A percentile compares a stretch with the other conserved stretches of the same genome.
phyloP scores from a whole-genome alignment of 2,888 invertebrate genomes.

The Campoletis raptor region DNA sequence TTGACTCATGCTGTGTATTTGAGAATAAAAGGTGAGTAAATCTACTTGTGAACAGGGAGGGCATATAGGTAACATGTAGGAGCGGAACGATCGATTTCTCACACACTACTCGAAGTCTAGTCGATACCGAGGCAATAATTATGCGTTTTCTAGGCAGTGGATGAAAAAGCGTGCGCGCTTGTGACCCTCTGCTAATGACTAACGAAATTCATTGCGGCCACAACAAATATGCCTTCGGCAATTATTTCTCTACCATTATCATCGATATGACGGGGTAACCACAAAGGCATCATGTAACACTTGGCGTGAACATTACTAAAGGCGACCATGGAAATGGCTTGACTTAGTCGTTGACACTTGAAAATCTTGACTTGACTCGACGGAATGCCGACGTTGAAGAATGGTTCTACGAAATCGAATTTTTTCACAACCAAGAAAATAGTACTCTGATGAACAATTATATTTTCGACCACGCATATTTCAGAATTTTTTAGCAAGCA shows the following conservation, averaged over 20 bases:
- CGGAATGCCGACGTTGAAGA: constrained; percentile 28
- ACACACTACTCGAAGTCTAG: too few species aligned
- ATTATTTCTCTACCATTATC: constrained; percentile 7
- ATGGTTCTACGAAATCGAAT: constrained; percentile 15
- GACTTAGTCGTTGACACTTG: constrained; percentile 3
- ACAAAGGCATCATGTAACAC: constrained; percentile 27
- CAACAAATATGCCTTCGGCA: not conserved
- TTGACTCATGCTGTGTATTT: too few species aligned
- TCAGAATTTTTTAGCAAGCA: constrained; percentile 15
- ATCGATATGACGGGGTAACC: not conserved
- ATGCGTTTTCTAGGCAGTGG: too few species aligned
- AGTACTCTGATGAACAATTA: not conserved
- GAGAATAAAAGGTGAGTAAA: too few species aligned
- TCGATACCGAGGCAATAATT: too few species aligned
- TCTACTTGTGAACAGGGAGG: too few species aligned
- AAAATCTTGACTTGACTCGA: constrained; percentile 16
- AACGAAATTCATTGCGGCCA: constrained; percentile 8
- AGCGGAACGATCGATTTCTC: too few species aligned
- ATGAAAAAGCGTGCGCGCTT: too few species aligned
- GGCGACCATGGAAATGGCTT: not conserved
- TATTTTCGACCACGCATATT: constrained; percentile 30
- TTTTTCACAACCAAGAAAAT: constrained; percentile 8
- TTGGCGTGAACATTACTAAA: not conserved
- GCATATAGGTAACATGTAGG: too few species aligned
- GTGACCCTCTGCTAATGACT: not conserved